Evolutionary conservation across 1,140 invertebrate genomes (phyloP).

Genomic region (Polyergus mexicanus): DNA sequence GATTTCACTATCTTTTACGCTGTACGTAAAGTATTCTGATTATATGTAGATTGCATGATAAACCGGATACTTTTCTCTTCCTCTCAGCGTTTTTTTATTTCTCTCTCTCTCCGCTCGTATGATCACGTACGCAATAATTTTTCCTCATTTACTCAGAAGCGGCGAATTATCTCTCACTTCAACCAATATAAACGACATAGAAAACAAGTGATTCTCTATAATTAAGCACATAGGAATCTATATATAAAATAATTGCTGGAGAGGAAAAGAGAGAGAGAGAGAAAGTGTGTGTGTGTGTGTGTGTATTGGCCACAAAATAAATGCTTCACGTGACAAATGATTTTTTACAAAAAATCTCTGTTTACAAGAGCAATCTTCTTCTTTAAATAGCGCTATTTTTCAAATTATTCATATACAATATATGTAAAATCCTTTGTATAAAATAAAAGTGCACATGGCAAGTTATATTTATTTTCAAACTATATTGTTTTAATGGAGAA

Average conservation of each 20-base stretch:
- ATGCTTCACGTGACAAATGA: neutral
- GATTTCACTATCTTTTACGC: neutral
- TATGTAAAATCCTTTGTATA: neutral
- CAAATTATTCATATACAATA: slow-evolving; percentile 1
- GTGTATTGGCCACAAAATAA: neutral
- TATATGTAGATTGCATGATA: neutral
- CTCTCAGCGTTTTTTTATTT: neutral
- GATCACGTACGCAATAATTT: neutral
- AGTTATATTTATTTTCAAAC: slow-evolving; percentile 24
- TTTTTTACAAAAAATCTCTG: neutral
- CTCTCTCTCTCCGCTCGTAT: slow-evolving; percentile 4
- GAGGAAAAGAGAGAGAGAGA: too few relatives aligned
- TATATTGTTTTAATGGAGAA: slow-evolving; percentile 38
- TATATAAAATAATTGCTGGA: neutral
- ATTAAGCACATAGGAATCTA: neutral
- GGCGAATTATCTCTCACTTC: slow-evolving; percentile 20
- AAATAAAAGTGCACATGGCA: neutral
- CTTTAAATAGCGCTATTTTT: neutral
- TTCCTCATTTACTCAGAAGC: slow-evolving; percentile 33
- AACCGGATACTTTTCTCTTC: neutral
- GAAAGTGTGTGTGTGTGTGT: too few relatives aligned
- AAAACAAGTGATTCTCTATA: slow-evolving; percentile 3
- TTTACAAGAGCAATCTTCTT: slow-evolving; percentile 2
- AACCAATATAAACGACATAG: neutral
- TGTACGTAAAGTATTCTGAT: neutral